phyloP scores from a whole-genome alignment of 2,113 vertebrate genomes.

The Heterochromis multidens region DNA sequence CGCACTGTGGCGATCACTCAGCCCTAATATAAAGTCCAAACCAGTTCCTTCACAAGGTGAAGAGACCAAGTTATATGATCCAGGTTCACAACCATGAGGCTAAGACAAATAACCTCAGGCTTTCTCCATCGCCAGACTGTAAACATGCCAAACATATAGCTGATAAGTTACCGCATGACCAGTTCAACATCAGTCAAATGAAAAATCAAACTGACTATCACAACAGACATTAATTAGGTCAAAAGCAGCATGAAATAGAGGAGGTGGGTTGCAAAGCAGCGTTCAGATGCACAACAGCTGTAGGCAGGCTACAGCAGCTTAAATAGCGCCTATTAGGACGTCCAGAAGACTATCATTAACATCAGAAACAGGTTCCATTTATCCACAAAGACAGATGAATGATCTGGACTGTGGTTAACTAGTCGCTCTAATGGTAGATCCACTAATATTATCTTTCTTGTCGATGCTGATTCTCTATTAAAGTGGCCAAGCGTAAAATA shows the following conservation, averaged over 20 bases:
- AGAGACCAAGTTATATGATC: neutral
- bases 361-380: neutral
- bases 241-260: neutral
- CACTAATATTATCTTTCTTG: neutral
- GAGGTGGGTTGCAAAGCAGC: neutral
- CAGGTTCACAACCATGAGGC: neutral
- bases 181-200: neutral
- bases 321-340: neutral
- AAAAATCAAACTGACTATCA: neutral
- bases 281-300: neutral
- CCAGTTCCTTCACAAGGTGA: neutral
- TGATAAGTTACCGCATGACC: too few relatives aligned
- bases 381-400: neutral
- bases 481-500: neutral
- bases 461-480: neutral
- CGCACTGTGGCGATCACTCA: neutral
- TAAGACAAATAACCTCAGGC: too few relatives aligned
- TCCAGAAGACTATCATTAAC: neutral
- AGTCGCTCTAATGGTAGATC: neutral
- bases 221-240: neutral
- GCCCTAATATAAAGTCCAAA: neutral
- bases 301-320: neutral
- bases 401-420: neutral
- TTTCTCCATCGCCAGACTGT: neutral
- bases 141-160: neutral